These are phyloP conservation scores for Watsonalla cultraria DNA, from an alignment of 2,888 invertebrate species.

Conservation along the genomic window DNA sequence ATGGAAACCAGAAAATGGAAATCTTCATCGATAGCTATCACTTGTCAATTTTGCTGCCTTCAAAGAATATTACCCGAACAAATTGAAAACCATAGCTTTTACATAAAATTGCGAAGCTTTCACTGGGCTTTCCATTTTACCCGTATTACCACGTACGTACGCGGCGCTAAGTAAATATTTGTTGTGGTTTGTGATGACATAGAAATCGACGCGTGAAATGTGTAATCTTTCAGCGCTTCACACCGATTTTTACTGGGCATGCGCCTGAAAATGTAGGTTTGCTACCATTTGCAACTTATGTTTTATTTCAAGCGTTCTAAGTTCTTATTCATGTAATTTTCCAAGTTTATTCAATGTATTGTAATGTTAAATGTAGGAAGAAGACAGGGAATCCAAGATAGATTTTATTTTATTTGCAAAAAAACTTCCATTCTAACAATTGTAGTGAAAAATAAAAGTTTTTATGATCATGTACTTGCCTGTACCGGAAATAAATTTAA, in stretches of 20 bases:
- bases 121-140: conserved; percentile 24
- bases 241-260: neutral
- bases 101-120: neutral
- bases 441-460: no score
- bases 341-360: no score
- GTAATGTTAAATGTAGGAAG: no score
- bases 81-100: conserved; percentile 12
- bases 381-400: no score
- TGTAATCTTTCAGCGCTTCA: conserved; percentile 23
- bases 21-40: conserved; percentile 26
- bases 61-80: conserved; percentile 27
- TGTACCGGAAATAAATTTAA: no score
- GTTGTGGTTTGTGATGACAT: conserved; percentile 28
- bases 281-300: no score
- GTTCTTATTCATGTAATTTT: no score
- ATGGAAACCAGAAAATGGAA: conserved; percentile 30
- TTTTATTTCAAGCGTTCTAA: no score
- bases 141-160: conserved; percentile 34
- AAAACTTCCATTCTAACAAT: no score
- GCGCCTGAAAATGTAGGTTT: neutral
- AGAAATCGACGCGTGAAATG: conserved; percentile 9
- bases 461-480: no score
- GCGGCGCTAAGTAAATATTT: conserved; percentile 43
- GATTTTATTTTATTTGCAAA: no score
- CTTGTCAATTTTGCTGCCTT: conserved; percentile 39